Evolutionary conservation across 2,113 vertebrate genomes (phyloP), one percentile per base, ranked within the genome.

Genomic region (Phoenicopterus ruber): DNA sequence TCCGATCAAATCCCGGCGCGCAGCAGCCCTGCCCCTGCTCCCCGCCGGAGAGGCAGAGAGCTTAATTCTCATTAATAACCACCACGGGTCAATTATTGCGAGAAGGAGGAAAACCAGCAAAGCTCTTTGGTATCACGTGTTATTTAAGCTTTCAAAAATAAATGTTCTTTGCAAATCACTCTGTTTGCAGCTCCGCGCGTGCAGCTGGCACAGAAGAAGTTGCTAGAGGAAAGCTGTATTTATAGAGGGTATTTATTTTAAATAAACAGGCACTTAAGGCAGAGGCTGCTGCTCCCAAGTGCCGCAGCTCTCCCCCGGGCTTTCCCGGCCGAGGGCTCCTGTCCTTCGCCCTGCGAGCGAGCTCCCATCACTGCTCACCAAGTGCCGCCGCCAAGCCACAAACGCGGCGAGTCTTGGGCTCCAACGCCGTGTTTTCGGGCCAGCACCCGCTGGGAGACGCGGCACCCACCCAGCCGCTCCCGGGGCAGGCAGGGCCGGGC

Each of bases 21-120:
- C 89, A 83, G 77, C 86, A 71, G 82, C 87, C 73, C 79, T 93
- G 94, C 92, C 88, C 86, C 70, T 57, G 94, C 78, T 92, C 86
- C 87, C 65, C 0, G 72, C 12, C 0, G 72, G 91, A 94, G 78
- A 86, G 91, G 28, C 96, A 25, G 19, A 21, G 87, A 58, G 80
- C 87, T 95, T 93, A 94, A 71, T 96, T 88, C 95, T 95, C 91
- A 95, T 96, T 95, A 96, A 95, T 86, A 86, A 94, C 80, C 71
- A 90, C 85, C 93, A 46, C 4, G 14, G 93, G 92, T 86, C 94
- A 76, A 83, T 93, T 91, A 93, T 62, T 92, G 85, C 0, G 1
- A 85, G 94, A 7, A 86, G 81, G 46, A 72, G 66, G 76, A 55
- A 81, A 92, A 88, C 13, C 44, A 79, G 79, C 66, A 67, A 57